Evolutionary conservation across 2,888 invertebrate genomes (phyloP), one percentile per base, ranked within the genome.

Genomic region (Crioceris asparagi): DNA sequence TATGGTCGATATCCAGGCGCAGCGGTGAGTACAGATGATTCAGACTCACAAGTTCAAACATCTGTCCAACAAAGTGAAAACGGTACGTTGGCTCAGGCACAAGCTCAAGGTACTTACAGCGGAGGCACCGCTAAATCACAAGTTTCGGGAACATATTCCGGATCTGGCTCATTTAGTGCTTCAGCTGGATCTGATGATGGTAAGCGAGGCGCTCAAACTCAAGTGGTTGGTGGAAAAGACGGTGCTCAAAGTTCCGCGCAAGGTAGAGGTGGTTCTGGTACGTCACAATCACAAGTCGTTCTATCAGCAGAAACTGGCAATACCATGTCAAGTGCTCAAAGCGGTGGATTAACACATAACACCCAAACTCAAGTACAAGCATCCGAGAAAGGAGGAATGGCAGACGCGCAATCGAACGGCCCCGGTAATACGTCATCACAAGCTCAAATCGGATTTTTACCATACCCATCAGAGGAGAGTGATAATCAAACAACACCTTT

Each of bases 381-480:
- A 3, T 81, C 83, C 44, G 72, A 77, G 18, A 82, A 79, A 61
- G 87, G 88, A 12, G 87, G 87, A 3, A 73, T 85, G 69, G 85
- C 87, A 2, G 86, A 87, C 59, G 83, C 87, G 1, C 86, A 87
- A 67, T 83, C 87, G 1, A 79, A 78, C 52, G 87, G 86, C 1
- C 81, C 83, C 2, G 87, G 86, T 3, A 82, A 79, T 52, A 86
- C 87, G 1, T 85, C 84, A 1, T 87, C 86, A 19, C 87, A 88
- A 66, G 87, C 88, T 3, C 87, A 88, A 65, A 86, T 88, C 41
- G 87, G 86, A 1, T 87, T 88, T 55, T 77, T 79, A 35, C 87
- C 87, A 0, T 76, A 77, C 49, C 72, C 75, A 51, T 75, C 78
- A 38, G 70, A 72, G 39, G 76, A 77, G 8, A 52, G 61, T 17